phyloP scores from a whole-genome alignment of 2,888 invertebrate genomes.

The Eupeodes luniger region DNA sequence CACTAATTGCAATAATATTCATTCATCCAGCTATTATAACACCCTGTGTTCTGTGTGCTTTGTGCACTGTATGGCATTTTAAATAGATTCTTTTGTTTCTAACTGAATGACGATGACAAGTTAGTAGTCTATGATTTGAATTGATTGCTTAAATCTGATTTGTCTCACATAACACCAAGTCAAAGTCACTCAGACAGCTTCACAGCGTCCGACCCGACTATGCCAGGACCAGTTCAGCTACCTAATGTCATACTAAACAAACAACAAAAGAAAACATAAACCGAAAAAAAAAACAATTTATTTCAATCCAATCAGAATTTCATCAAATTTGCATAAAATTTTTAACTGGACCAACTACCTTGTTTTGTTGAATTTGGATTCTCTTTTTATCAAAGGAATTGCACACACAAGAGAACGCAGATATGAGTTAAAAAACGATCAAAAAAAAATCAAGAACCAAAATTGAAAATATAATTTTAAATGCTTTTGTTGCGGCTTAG shows the following conservation, averaged over 20 bases:
- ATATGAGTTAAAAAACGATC: neutral
- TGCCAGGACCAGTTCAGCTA: neutral
- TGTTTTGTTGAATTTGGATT: slow-evolving; percentile 5
- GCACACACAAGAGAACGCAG: neutral
- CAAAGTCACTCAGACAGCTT: neutral
- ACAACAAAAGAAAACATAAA: neutral
- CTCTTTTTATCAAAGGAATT: neutral
- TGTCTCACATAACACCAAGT: neutral
- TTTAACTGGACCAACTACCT: slow-evolving; percentile 15
- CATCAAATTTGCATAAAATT: slow-evolving; percentile 24
- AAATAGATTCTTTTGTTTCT: slow-evolving; percentile 11
- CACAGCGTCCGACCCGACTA: neutral
- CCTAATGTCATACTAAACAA: slow-evolving; percentile 12
- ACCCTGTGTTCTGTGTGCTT: neutral
- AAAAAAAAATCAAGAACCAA: neutral
- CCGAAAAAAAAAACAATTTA: neutral
- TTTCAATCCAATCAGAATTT: slow-evolving; percentile 21
- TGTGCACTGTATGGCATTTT: neutral
- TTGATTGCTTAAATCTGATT: neutral
- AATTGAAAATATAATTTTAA: slow-evolving; percentile 1
- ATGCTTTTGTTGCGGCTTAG: slow-evolving; percentile 15
- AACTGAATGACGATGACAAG: slow-evolving; percentile 14
- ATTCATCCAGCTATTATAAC: neutral
- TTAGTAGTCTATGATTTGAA: slow-evolving; percentile 12
- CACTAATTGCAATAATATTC: no score